Evolutionary conservation across 30 jellyfish, hydroid and myxozoan genomes (phyloP).

Genomic region (Rhopilema esculentum): DNA sequence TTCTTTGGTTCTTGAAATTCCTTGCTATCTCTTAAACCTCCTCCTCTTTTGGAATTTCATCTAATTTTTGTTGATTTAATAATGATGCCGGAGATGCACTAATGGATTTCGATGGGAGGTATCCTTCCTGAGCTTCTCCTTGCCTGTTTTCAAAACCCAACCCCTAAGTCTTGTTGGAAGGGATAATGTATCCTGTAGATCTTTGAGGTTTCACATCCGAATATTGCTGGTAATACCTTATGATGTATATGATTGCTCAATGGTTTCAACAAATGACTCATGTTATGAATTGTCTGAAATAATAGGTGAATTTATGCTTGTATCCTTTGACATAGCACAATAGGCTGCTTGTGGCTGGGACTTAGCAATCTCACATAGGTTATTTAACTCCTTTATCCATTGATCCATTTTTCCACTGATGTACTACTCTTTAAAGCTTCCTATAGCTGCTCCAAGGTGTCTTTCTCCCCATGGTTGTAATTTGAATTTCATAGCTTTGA

Average conservation of each 20-base stretch:
- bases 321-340: background rate
- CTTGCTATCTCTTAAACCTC: background rate
- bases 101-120: constrained; percentile 5
- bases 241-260: no score
- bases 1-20: constrained; percentile 4
- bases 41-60: constrained; percentile 15
- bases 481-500: no score
- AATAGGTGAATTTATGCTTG: no score
- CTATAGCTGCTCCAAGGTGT: background rate
- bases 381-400: background rate
- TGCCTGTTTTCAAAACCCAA: no score
- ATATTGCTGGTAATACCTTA: no score
- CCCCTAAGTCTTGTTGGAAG: no score
- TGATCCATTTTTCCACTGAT: background rate
- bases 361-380: background rate
- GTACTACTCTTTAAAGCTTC: background rate
- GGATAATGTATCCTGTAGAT: no score
- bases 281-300: background rate
- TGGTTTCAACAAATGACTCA: background rate
- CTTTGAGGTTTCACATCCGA: no score
- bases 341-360: constrained; percentile 20
- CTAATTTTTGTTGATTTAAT: constrained; percentile 24
- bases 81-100: constrained; percentile 29
- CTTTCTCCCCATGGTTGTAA: no score
- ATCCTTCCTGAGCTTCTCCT: constrained; percentile 13